phyloP scores from a whole-genome alignment of 2,888 invertebrate species.

The Drosophila gaucha region DNA sequence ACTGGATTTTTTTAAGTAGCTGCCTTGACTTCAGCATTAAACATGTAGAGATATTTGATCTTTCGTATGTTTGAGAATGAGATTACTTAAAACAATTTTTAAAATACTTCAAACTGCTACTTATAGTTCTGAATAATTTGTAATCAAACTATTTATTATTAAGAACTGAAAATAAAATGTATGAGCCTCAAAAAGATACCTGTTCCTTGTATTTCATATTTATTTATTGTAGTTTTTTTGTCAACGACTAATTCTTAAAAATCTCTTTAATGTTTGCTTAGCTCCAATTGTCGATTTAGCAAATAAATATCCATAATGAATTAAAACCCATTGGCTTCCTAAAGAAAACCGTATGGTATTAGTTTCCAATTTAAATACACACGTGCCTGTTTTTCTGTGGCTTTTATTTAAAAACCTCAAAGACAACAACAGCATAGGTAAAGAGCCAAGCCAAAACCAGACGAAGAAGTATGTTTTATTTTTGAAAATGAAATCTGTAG shows the following conservation, averaged over 20 bases:
- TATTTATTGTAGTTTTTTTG: too few relatives aligned
- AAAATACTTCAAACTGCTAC: not conserved
- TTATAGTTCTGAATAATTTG: too few relatives aligned
- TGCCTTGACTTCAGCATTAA: not conserved
- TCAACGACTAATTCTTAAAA: too few relatives aligned
- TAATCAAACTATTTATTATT: too few relatives aligned
- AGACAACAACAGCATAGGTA: slow-evolving; percentile 7
- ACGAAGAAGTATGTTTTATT: slow-evolving; percentile 65
- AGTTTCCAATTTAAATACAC: slow-evolving; percentile 28
- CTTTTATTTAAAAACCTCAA: slow-evolving; percentile 22
- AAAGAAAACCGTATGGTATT: too few relatives aligned
- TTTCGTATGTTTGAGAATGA: not conserved
- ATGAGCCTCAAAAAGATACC: too few relatives aligned
- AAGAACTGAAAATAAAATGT: too few relatives aligned
- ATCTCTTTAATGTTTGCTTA: not conserved
- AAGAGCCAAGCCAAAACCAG: slow-evolving; percentile 33
- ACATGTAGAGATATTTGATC: not conserved
- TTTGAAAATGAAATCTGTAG: slow-evolving; percentile 62
- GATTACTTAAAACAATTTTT: too few relatives aligned
- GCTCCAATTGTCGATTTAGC: not conserved
- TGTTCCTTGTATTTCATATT: too few relatives aligned
- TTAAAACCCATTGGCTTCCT: not conserved
- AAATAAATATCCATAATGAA: not conserved
- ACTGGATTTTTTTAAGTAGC: not conserved
- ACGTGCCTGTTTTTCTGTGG: slow-evolving; percentile 30